Evolutionary conservation across 64 coral and sea anemone genomes (phyloP).

Genomic region (Astreopora myriophthalma): DNA sequence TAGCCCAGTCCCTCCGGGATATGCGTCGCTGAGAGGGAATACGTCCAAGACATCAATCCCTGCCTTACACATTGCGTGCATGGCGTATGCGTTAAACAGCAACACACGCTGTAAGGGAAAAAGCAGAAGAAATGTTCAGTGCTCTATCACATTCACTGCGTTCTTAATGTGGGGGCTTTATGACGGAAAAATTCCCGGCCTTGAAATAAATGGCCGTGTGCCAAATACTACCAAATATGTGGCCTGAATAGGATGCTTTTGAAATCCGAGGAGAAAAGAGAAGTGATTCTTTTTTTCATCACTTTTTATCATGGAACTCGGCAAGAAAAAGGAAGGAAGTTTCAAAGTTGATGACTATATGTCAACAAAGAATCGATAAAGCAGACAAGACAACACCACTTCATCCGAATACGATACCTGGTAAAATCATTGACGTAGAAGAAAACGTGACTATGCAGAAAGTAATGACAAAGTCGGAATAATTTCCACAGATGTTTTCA

Average conservation of each 20-base stretch:
- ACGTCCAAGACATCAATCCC: constrained; percentile 66
- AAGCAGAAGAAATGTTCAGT: neutral
- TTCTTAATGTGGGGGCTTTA: no score
- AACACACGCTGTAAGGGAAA: constrained; percentile 46
- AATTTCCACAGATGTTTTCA: no score
- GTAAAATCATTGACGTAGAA: neutral
- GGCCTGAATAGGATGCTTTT: no score
- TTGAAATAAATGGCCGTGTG: no score
- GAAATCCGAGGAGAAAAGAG: no score
- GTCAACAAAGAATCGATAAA: neutral
- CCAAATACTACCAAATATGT: no score
- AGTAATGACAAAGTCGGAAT: neutral
- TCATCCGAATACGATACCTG: neutral
- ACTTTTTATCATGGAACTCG: neutral
- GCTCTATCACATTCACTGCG: no score
- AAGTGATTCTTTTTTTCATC: no score
- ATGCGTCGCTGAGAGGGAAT: constrained; percentile 78
- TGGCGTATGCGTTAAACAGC: constrained; percentile 69
- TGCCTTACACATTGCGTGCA: constrained; percentile 68
- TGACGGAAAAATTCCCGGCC: no score
- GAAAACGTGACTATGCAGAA: neutral
- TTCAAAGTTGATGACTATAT: neutral
- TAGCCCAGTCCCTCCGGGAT: constrained; percentile 66
- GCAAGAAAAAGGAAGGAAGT: neutral
- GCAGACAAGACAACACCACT: neutral